phyloP scores from a whole-genome alignment of 1,140 invertebrate genomes.

The Drosophila sulfurigaster region DNA sequence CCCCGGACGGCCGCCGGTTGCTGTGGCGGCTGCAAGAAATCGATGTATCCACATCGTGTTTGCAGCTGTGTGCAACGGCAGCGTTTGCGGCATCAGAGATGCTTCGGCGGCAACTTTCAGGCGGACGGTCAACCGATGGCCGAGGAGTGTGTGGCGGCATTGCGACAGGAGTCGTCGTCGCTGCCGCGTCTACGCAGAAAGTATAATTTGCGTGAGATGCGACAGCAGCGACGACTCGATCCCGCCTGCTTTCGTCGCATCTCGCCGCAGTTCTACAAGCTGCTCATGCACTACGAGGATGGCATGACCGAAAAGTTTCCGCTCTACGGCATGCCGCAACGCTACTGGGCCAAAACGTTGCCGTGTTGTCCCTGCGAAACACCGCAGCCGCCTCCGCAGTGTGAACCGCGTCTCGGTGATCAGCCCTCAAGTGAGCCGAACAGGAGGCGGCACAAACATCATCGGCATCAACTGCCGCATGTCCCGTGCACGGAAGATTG shows the following conservation, averaged over 20 bases:
- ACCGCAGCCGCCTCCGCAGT: background rate
- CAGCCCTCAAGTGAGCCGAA: background rate
- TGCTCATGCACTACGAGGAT: slow-evolving; percentile 66
- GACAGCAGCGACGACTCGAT: slow-evolving; percentile 54
- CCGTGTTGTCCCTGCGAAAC: slow-evolving; percentile 41
- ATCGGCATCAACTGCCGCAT: too few relatives aligned
- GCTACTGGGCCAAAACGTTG: slow-evolving; percentile 10
- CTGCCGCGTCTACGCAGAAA: slow-evolving; percentile 36
- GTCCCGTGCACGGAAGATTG: too few relatives aligned
- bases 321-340: slow-evolving; percentile 58
- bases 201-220: slow-evolving; percentile 37
- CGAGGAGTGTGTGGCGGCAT: slow-evolving; percentile 30
- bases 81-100: too few relatives aligned
- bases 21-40: too few relatives aligned
- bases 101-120: slow-evolving; percentile 28
- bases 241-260: slow-evolving; percentile 61
- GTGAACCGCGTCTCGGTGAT: slow-evolving; percentile 3
- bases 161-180: slow-evolving; percentile 7
- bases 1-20: slow-evolving; percentile 1
- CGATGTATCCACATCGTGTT: slow-evolving; percentile 10
- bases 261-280: slow-evolving; percentile 66
- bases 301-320: slow-evolving; percentile 56
- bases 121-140: slow-evolving; percentile 59
- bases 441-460: too few relatives aligned
- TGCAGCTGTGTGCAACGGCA: slow-evolving; percentile 36